These are phyloP conservation scores for Amphipoea oculea DNA, from an alignment of 2,888 invertebrate genomes.

Conservation along the genomic window DNA sequence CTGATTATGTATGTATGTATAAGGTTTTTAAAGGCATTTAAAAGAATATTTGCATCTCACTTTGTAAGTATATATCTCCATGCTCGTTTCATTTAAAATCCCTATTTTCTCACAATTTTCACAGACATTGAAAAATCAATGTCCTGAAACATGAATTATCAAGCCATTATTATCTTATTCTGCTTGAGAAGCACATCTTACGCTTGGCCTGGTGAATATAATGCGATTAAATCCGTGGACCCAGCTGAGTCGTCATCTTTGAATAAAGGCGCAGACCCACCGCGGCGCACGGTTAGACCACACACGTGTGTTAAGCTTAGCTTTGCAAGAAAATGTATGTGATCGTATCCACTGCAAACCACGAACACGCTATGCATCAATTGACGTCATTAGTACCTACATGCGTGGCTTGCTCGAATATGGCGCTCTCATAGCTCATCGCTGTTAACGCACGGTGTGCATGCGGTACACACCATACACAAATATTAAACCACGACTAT, in stretches of 20 bases:
- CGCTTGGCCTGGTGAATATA: conserved; percentile 30
- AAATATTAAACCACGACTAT: too few relatives aligned
- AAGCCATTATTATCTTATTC: conserved; percentile 16
- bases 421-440: too few relatives aligned
- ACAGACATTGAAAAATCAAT: background rate
- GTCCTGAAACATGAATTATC: conserved; percentile 12
- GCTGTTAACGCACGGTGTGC: too few relatives aligned
- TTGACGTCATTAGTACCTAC: too few relatives aligned
- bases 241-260: conserved; percentile 15
- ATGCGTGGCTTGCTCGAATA: too few relatives aligned
- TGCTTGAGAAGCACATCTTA: conserved; percentile 16
- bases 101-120: background rate
- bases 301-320: too few relatives aligned
- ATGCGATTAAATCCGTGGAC: conserved; percentile 29
- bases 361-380: too few relatives aligned
- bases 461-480: too few relatives aligned
- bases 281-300: too few relatives aligned
- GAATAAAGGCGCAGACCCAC: background rate
- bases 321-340: too few relatives aligned
- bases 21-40: background rate
- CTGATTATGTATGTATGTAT: too few relatives aligned
- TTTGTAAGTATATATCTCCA: background rate
- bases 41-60: background rate
- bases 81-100: background rate
- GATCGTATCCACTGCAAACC: too few relatives aligned